Conservation (phyloP, 2,113 vertebrate genomes). For the Glareola pratincola region DNA sequence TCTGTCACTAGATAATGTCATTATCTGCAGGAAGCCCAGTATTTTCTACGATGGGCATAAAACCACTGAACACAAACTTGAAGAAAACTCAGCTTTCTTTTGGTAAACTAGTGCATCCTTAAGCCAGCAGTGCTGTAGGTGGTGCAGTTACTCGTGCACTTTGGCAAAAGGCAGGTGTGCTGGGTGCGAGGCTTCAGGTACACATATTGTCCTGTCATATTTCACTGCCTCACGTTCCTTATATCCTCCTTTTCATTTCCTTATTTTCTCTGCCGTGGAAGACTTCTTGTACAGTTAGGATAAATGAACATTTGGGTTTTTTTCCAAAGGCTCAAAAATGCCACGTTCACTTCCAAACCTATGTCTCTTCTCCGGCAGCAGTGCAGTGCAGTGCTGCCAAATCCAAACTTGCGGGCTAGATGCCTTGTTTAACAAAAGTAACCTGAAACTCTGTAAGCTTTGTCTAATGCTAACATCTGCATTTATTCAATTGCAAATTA, state of each 20-base stretch:
- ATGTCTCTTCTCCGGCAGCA: background rate
- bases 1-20: background rate
- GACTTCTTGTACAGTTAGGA: background rate
- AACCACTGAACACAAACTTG: background rate
- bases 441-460: conserved; percentile 16
- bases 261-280: background rate
- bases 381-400: background rate
- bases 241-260: background rate
- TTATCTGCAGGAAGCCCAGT: background rate
- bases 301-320: background rate
- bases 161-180: background rate
- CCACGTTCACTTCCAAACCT: conserved; percentile 10
- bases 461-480: conserved; percentile 47
- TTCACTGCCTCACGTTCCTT: background rate
- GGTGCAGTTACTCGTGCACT: background rate
- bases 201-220: background rate
- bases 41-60: background rate
- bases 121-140: background rate
- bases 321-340: conserved; percentile 25
- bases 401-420: background rate
- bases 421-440: conserved; percentile 40
- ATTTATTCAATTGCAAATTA: conserved; percentile 41
- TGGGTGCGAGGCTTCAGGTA: background rate
- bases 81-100: background rate
- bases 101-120: background rate